These are phyloP conservation scores for Pogona vitticeps DNA, from an alignment of 2,113 vertebrate genomes.

Conservation along the genomic window DNA sequence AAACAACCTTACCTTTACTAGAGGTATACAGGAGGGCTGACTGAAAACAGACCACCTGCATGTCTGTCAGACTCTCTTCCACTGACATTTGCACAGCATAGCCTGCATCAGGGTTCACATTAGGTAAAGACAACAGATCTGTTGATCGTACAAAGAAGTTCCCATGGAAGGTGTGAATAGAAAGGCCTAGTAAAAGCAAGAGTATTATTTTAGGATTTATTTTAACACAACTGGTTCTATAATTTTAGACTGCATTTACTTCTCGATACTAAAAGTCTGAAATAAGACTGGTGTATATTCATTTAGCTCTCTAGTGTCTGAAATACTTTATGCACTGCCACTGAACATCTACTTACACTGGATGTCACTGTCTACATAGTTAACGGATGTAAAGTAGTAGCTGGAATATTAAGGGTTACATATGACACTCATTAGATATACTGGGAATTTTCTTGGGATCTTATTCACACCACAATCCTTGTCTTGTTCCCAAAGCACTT, in stretches of 20 bases:
- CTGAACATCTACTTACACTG: not conserved
- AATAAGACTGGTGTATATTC: not conserved
- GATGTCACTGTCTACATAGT: not conserved
- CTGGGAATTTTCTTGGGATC: not conserved
- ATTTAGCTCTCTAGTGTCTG: not conserved
- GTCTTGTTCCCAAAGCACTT: too few relatives aligned
- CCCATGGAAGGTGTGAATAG: conserved; percentile 99
- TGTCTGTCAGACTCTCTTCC: conserved; percentile 92
- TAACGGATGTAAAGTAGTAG: not conserved
- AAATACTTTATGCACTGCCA: not conserved
- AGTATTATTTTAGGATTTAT: not conserved
- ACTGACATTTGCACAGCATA: conserved; percentile 98
- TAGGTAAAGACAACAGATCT: conserved; percentile 92
- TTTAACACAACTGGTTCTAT: not conserved
- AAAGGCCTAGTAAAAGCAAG: conserved; percentile 82
- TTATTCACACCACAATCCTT: not conserved
- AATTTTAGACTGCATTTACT: not conserved
- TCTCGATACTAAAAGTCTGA: not conserved
- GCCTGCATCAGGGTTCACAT: conserved; percentile 94
- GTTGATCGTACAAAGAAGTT: conserved; percentile 98
- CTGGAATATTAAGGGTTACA: not conserved
- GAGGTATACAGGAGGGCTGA: conserved; percentile 96
- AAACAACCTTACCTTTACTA: conserved; percentile 87
- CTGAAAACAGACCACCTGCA: conserved; percentile 94
- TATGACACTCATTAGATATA: not conserved